A percentile compares a stretch with the other conserved stretches of the same genome.
Evolutionary conservation across 2,797 vertebrate genomes (phyloP).

Genomic region (Fratercula arctica): DNA sequence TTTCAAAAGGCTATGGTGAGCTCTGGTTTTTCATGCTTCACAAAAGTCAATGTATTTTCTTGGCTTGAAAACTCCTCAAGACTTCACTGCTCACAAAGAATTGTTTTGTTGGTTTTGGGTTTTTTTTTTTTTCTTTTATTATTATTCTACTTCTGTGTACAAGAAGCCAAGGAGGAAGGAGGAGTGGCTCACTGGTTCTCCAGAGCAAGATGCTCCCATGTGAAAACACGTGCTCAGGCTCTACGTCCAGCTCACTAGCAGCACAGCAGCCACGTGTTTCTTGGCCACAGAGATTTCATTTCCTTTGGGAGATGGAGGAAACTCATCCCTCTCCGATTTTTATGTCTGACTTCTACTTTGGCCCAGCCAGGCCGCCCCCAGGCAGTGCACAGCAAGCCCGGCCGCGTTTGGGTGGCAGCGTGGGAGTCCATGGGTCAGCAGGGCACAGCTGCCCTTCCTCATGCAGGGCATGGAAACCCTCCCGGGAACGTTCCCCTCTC

Average conservation of each 20-base stretch:
- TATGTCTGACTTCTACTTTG: not conserved
- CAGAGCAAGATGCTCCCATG: not conserved
- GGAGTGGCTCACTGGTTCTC: not conserved
- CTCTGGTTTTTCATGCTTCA: not conserved
- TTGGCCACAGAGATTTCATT: not conserved
- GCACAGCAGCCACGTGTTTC: not conserved
- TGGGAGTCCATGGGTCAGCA: accelerated
- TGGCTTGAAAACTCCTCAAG: not conserved
- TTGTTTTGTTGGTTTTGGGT: not conserved
- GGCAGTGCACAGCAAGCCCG: not conserved
- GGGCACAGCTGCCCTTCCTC: not conserved
- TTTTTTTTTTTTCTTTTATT: not conserved
- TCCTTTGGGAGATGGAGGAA: not conserved
- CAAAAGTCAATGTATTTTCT: not conserved
- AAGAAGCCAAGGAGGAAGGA: not conserved
- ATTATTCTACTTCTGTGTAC: not conserved
- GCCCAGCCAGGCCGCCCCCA: not conserved
- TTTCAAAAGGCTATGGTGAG: not conserved
- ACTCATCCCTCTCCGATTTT: not conserved
- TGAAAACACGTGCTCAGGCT: not conserved
- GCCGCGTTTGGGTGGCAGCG: accelerated
- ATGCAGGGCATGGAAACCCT: not conserved
- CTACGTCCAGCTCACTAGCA: not conserved
- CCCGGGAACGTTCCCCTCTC: not conserved
- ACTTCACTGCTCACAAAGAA: not conserved